Conservation (phyloP, 1,140 invertebrate species). For the Idris sp. region DNA sequence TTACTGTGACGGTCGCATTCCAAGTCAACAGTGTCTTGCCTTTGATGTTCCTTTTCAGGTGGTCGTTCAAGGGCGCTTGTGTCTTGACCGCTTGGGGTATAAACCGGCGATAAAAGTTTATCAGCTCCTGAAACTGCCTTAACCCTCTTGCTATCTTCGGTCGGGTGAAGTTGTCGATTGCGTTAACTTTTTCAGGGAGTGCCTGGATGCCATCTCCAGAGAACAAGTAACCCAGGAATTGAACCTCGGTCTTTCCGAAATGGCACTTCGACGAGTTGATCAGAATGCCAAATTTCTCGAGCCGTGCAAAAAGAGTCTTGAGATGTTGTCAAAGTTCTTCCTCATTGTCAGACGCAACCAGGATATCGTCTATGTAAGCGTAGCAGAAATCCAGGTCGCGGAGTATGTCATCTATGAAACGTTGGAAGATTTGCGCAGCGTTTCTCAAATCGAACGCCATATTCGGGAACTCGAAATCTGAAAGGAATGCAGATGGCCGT, state of each 20-base stretch:
- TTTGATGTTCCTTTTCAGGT: slow-evolving; percentile 59
- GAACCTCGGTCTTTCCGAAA: background rate
- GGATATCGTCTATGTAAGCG: no score
- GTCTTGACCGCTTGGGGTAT: slow-evolving; percentile 10
- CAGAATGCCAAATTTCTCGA: background rate
- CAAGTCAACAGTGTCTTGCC: slow-evolving; percentile 66
- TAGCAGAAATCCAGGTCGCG: no score
- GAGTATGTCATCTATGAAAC: no score
- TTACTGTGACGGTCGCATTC: slow-evolving; percentile 58
- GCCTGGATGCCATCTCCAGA: background rate
- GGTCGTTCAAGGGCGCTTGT: slow-evolving; percentile 10
- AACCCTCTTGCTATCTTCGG: slow-evolving; percentile 32
- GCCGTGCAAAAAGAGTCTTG: background rate
- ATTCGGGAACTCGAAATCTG: background rate
- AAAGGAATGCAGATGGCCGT: background rate
- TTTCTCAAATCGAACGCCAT: no score
- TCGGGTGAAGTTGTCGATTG: slow-evolving; percentile 20
- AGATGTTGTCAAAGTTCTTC: background rate
- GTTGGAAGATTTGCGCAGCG: no score
- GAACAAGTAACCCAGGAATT: slow-evolving; percentile 4
- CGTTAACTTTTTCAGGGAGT: slow-evolving; percentile 10
- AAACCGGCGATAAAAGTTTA: slow-evolving; percentile 60
- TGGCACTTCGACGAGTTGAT: slow-evolving; percentile 13
- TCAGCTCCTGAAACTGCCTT: slow-evolving; percentile 55
- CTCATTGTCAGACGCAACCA: no score